A percentile compares a stretch with the other conserved stretches of the same genome.
These are phyloP conservation scores for Cyclargus thomasi DNA, from an alignment of 1,140 invertebrate species.

Conservation along the genomic window DNA sequence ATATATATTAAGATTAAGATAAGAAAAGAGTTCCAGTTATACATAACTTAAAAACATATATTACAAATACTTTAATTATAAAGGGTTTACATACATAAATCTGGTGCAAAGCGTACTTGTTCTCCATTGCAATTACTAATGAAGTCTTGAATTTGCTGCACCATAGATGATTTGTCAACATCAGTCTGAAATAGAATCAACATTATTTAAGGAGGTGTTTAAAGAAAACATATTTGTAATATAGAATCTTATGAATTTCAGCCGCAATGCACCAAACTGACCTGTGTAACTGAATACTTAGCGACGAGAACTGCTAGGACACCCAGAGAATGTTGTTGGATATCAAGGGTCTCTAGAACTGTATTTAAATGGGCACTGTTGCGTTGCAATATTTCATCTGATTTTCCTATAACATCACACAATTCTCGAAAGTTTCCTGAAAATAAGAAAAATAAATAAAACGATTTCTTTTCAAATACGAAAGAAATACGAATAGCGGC, in stretches of 20 bases:
- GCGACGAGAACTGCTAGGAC: slow-evolving; percentile 89
- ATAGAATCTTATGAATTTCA: not conserved
- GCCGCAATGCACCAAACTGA: slow-evolving; percentile 31
- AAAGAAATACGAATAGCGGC: slow-evolving; percentile 19
- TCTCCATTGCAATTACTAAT: slow-evolving; percentile 89
- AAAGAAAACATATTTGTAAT: no score
- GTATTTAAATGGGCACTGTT: slow-evolving; percentile 90
- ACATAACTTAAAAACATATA: no score
- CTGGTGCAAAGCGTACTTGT: slow-evolving; percentile 89
- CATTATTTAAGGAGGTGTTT: no score
- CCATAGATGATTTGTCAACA: slow-evolving; percentile 74
- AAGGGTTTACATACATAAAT: slow-evolving; percentile 84
- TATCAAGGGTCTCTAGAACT: slow-evolving; percentile 90
- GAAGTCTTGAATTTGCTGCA: slow-evolving; percentile 87
- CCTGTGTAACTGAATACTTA: slow-evolving; percentile 79
- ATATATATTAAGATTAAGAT: no score
- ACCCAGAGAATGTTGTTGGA: slow-evolving; percentile 92
- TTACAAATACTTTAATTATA: no score
- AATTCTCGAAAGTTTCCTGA: slow-evolving; percentile 89
- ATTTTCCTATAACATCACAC: slow-evolving; percentile 86
- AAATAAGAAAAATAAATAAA: slow-evolving; percentile 33
- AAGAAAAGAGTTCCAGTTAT: no score
- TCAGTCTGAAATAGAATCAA: slow-evolving; percentile 51
- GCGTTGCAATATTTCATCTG: slow-evolving; percentile 85
- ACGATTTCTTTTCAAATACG: not conserved